A percentile compares a stretch with the other conserved stretches of the same genome.
These are phyloP conservation scores for Syngnathus typhle DNA, from an alignment of 2,113 vertebrate genomes.

Conservation along the genomic window DNA sequence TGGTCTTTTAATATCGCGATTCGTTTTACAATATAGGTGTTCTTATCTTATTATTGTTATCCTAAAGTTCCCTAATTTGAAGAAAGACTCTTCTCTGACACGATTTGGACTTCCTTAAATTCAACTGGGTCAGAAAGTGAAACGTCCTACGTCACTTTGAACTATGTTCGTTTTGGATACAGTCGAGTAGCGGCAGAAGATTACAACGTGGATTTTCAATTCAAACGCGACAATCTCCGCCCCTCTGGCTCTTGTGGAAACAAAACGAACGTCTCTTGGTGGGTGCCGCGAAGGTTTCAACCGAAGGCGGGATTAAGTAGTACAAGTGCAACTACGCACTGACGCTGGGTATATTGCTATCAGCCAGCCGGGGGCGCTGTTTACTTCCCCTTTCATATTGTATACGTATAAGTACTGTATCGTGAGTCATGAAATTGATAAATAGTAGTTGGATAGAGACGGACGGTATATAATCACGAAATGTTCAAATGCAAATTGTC, in stretches of 20 bases:
- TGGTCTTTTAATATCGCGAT: too few species aligned
- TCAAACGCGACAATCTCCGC: constrained; percentile 6
- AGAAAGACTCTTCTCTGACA: not conserved
- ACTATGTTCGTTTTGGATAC: constrained; percentile 10
- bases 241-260: not conserved
- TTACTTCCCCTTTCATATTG: too few species aligned
- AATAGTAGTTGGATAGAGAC: too few species aligned
- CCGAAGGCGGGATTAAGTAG: constrained; percentile 49
- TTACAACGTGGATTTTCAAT: fast-evolving
- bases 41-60: not conserved
- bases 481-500: not conserved
- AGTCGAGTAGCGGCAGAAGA: not conserved
- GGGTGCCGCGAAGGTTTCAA: constrained; percentile 58
- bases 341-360: too few species aligned
- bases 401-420: too few species aligned
- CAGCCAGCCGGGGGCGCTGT: too few species aligned
- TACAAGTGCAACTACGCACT: not conserved
- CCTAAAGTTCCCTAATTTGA: not conserved
- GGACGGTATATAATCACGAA: not conserved
- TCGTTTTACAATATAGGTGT: not conserved
- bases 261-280: not conserved
- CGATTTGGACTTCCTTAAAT: constrained; percentile 33
- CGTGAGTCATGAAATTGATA: too few species aligned
- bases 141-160: constrained; percentile 15
- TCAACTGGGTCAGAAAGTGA: constrained; percentile 20